phyloP scores from a whole-genome alignment of 2,888 invertebrate species.

The Lithophane socia region DNA sequence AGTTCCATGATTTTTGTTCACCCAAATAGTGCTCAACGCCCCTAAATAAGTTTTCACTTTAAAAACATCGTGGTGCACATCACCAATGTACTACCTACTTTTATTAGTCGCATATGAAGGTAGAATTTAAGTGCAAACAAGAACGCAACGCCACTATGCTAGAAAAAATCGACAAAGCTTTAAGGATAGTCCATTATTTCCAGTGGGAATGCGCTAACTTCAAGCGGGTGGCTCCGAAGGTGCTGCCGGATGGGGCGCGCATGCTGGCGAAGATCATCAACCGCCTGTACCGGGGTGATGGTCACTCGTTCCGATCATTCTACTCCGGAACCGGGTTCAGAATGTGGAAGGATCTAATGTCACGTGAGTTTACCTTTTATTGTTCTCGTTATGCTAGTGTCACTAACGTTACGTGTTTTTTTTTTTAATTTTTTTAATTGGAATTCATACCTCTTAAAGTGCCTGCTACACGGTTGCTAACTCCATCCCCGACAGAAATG shows the following conservation, averaged over 20 bases:
- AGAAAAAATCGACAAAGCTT: not conserved
- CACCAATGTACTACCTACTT: no score
- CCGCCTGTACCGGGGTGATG: slow-evolving; percentile 92
- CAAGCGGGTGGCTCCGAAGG: slow-evolving; percentile 92
- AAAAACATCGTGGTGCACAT: not conserved
- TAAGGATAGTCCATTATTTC: slow-evolving; percentile 52
- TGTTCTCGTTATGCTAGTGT: not conserved
- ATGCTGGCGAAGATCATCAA: slow-evolving; percentile 94
- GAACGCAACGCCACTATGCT: no score
- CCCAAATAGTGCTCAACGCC: no score
- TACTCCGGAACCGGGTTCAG: slow-evolving; percentile 93
- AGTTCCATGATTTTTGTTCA: no score
- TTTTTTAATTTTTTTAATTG: no score
- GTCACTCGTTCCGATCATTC: slow-evolving; percentile 92
- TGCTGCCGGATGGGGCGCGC: slow-evolving; percentile 95
- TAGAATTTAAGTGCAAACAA: no score
- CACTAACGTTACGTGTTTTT: no score
- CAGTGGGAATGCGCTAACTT: slow-evolving; percentile 94
- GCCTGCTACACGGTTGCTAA: no score
- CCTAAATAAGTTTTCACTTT: no score
- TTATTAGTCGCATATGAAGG: not conserved
- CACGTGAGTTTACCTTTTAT: slow-evolving; percentile 92
- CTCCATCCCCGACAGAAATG: no score
- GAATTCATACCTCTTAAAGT: no score
- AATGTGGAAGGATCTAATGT: slow-evolving; percentile 96